Conservation (phyloP, 1,140 invertebrate genomes). For the Uloborus diversus region DNA sequence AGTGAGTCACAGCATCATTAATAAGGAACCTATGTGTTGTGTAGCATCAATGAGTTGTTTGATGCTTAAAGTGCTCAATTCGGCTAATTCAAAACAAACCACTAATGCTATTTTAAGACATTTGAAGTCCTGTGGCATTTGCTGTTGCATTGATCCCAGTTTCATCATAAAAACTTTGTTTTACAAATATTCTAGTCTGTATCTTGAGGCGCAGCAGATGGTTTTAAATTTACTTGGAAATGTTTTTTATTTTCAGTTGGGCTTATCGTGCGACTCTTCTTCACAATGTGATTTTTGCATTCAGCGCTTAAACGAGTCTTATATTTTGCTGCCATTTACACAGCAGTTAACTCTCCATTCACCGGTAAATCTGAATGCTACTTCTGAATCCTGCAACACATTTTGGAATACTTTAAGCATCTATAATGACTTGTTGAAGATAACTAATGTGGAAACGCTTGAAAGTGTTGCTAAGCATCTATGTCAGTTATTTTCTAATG, state of each 20-base stretch:
- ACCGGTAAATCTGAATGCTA: background rate
- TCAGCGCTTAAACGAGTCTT: slow-evolving; percentile 1
- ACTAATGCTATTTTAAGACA: slow-evolving; percentile 19
- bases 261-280: too few species aligned
- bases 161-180: slow-evolving; percentile 27
- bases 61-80: slow-evolving; percentile 20
- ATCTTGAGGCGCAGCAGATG: slow-evolving; percentile 14
- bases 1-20: background rate
- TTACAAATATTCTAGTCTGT: background rate
- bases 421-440: slow-evolving; percentile 17
- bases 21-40: slow-evolving; percentile 20
- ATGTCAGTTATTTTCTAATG: slow-evolving; percentile 9
- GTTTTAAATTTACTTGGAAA: slow-evolving; percentile 17
- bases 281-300: background rate
- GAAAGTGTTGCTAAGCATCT: slow-evolving; percentile 25
- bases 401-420: slow-evolving; percentile 19
- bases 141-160: slow-evolving; percentile 23
- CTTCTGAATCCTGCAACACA: background rate
- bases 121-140: slow-evolving; percentile 35
- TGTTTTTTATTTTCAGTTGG: slow-evolving; percentile 19
- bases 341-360: too few species aligned
- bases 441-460: background rate
- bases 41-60: slow-evolving; percentile 25
- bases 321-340: too few species aligned
- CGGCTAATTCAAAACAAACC: background rate